Evolutionary conservation across 2,113 vertebrate genomes (phyloP).

Genomic region (Periophthalmodon schlosseri): DNA sequence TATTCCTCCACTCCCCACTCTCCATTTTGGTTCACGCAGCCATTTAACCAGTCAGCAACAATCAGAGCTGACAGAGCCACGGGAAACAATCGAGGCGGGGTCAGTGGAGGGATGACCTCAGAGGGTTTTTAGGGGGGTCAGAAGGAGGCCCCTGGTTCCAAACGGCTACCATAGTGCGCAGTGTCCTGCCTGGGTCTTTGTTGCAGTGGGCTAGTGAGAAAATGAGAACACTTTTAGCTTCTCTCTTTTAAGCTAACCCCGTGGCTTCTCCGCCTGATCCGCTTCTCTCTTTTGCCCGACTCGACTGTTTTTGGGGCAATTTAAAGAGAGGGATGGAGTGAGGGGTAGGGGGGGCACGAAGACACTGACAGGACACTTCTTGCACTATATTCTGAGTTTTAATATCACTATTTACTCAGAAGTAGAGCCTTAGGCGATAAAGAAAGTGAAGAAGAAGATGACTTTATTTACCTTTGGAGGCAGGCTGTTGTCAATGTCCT

Average conservation of each 20-base stretch:
- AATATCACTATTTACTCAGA: constrained; percentile 45
- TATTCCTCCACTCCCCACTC: constrained; percentile 53
- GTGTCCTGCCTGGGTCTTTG: constrained; percentile 68
- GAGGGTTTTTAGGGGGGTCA: constrained; percentile 63
- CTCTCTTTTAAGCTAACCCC: constrained; percentile 36
- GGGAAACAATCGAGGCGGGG: constrained; percentile 79
- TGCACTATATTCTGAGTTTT: constrained; percentile 32
- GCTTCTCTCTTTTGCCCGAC: constrained; percentile 46
- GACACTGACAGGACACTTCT: constrained; percentile 68
- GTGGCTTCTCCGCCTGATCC: constrained; percentile 32
- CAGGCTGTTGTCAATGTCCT: too few relatives aligned
- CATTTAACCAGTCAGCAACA: constrained; percentile 82
- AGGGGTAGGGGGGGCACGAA: constrained; percentile 42
- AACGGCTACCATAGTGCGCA: constrained; percentile 56
- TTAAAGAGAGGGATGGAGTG: constrained; percentile 37
- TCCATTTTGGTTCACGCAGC: constrained; percentile 72
- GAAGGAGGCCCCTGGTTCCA: constrained; percentile 59
- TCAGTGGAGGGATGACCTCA: constrained; percentile 73
- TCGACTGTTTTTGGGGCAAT: constrained; percentile 41
- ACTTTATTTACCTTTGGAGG: too few relatives aligned
- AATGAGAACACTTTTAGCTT: constrained; percentile 67
- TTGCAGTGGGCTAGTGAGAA: constrained; percentile 65
- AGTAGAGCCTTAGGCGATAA: neutral
- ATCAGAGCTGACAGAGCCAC: constrained; percentile 81
- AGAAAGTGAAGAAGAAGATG: neutral